phyloP scores from a whole-genome alignment of 2,888 invertebrate species.

The Physocephala rufipes region DNA sequence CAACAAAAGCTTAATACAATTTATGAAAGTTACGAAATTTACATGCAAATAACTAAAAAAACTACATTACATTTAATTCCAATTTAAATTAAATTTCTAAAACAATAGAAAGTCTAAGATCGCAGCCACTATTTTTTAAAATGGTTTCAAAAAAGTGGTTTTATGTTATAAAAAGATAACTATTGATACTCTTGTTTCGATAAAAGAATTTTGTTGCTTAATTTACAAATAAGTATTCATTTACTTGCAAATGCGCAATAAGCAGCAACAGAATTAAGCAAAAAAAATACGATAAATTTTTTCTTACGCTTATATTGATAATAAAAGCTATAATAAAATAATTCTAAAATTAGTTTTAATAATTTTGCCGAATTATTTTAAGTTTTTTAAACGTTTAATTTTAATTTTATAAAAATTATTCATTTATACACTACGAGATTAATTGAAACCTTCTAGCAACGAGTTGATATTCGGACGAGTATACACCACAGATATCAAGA shows the following conservation, averaged over 20 bases:
- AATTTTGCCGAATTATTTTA: background rate
- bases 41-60: conserved; percentile 24
- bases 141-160: conserved; percentile 31
- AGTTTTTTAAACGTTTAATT: too few species aligned
- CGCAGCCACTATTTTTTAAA: conserved; percentile 23
- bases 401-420: too few species aligned
- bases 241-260: conserved; percentile 14
- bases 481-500: too few species aligned
- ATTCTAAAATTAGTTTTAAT: too few species aligned
- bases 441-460: too few species aligned
- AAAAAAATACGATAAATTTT: conserved; percentile 11
- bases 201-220: background rate
- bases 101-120: background rate
- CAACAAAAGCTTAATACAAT: conserved; percentile 5
- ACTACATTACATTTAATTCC: conserved; percentile 10
- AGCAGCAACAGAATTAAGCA: background rate
- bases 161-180: background rate
- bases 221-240: background rate
- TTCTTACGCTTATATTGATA: conserved; percentile 29
- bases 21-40: conserved; percentile 17
- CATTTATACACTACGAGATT: too few species aligned
- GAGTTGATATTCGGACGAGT: too few species aligned
- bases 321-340: conserved; percentile 30
- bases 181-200: background rate
- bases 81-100: conserved; percentile 8